Conservation (phyloP, 2,888 invertebrate species). For the Tachina fera region DNA sequence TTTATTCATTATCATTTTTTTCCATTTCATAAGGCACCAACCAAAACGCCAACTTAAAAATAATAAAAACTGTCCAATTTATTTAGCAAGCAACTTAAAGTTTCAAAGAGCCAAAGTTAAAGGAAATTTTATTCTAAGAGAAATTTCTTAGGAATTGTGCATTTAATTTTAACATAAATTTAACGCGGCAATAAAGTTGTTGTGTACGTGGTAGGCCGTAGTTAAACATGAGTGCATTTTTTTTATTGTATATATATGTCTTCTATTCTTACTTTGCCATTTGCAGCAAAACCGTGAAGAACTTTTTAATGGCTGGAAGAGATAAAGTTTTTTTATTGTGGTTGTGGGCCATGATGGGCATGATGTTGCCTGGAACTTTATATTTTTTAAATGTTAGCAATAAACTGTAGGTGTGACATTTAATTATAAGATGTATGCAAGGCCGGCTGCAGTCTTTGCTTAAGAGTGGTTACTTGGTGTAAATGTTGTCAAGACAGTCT, state of each 20-base stretch:
- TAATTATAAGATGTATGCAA: neutral
- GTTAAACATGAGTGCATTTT: neutral
- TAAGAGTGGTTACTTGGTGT: too few species aligned
- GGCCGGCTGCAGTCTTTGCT: too few species aligned
- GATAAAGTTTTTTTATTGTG: conserved; percentile 28
- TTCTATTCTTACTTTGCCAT: neutral
- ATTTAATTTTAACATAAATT: conserved; percentile 54
- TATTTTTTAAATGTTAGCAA: neutral
- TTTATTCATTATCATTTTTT: neutral
- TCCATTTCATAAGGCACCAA: conserved; percentile 28
- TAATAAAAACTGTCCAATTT: conserved; percentile 62
- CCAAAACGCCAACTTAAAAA: conserved; percentile 46
- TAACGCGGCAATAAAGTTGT: conserved; percentile 39
- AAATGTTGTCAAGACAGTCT: too few species aligned
- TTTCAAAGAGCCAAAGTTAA: neutral
- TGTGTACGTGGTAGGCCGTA: conserved; percentile 37
- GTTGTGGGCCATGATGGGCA: neutral
- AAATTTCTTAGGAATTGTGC: conserved; percentile 45
- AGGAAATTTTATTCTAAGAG: neutral
- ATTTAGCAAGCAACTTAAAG: conserved; percentile 20
- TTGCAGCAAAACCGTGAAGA: neutral
- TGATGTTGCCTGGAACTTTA: neutral
- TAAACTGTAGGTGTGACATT: neutral
- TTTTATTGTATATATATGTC: neutral
- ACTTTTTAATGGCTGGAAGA: neutral